Evolutionary conservation across 2,113 vertebrate species (phyloP).

Genomic region (Urocitellus parryii): DNA sequence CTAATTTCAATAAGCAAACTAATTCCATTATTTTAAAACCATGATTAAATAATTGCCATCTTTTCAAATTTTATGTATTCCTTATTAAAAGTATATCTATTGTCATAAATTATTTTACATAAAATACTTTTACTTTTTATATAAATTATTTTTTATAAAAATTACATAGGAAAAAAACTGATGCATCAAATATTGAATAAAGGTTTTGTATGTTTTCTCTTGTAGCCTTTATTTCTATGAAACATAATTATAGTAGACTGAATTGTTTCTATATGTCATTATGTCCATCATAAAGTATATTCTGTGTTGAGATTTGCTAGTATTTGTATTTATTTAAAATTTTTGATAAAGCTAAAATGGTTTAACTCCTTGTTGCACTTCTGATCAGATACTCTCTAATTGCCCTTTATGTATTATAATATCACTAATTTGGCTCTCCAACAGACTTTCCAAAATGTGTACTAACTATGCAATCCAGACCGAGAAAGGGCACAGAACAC

Average conservation of each 20-base stretch:
- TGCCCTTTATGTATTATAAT: neutral
- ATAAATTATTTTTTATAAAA: neutral
- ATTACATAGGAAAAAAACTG: neutral
- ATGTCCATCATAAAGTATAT: neutral
- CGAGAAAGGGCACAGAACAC: neutral
- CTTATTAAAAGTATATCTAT: neutral
- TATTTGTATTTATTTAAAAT: neutral
- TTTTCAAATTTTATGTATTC: neutral
- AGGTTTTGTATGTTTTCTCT: neutral
- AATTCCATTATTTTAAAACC: constrained; percentile 37
- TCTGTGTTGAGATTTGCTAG: neutral
- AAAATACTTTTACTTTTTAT: too few relatives aligned
- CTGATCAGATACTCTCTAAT: neutral
- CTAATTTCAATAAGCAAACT: constrained; percentile 8
- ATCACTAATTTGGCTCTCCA: neutral
- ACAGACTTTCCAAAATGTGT: neutral
- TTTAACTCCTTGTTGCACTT: neutral
- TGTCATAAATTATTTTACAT: neutral
- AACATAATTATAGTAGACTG: neutral
- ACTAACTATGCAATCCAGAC: neutral
- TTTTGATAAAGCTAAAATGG: neutral
- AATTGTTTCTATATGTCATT: neutral
- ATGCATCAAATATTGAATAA: neutral
- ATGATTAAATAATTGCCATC: neutral
- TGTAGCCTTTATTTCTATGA: neutral